A percentile compares a stretch with the other conserved stretches of the same genome.
Conservation (phyloP, 2,113 vertebrate species). For the Brachyhypopomus occidentalis region DNA sequence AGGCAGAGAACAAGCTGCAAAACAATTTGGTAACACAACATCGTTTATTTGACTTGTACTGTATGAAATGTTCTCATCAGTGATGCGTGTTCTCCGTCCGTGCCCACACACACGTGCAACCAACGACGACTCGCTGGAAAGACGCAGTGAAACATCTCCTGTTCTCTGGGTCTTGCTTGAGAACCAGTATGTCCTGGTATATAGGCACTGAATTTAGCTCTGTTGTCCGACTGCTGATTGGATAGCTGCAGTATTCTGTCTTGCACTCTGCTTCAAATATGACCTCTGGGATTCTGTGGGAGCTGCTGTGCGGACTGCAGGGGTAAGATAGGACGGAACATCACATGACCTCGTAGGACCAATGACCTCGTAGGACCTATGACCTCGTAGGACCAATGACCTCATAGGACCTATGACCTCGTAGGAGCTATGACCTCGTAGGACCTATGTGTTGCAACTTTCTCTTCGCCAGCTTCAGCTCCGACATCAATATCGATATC, state of each 20-base stretch:
- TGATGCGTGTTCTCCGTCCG: not conserved
- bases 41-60: too few relatives aligned
- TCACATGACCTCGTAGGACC: not conserved
- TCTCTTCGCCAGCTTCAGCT: not conserved
- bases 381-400: not conserved
- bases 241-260: slow-evolving; percentile 47
- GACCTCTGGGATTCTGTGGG: slow-evolving; percentile 61
- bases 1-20: too few relatives aligned
- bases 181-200: slow-evolving; percentile 65
- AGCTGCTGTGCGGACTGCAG: slow-evolving; percentile 52
- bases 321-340: not conserved
- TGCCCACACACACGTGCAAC: slow-evolving; percentile 69
- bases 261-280: slow-evolving; percentile 70
- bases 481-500: not conserved
- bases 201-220: slow-evolving; percentile 65
- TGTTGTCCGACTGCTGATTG: not conserved
- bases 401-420: not conserved
- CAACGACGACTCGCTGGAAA: slow-evolving; percentile 57
- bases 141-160: slow-evolving; percentile 54
- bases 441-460: not conserved
- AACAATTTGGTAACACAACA: too few relatives aligned
- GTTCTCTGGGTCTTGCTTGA: slow-evolving; percentile 25
- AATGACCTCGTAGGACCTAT: not conserved
- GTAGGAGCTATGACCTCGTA: not conserved
- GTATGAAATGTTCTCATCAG: too few relatives aligned